Conservation (phyloP, 2,888 invertebrate genomes). For the Athripsodes cinereus region DNA sequence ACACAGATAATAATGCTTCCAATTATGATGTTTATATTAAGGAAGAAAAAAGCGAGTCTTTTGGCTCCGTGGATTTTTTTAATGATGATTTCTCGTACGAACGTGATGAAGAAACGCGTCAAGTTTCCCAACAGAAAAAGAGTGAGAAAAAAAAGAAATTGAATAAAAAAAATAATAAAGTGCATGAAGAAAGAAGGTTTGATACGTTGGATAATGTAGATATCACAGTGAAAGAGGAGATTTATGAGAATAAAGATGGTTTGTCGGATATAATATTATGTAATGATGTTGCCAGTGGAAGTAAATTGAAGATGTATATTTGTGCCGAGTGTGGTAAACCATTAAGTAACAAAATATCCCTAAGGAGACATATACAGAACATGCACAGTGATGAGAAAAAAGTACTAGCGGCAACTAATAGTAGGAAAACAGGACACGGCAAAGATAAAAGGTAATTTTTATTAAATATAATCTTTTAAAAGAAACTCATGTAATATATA, state of each 20-base stretch:
- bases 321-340: neutral
- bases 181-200: neutral
- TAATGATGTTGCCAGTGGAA: slow-evolving; percentile 19
- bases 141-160: neutral
- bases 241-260: neutral
- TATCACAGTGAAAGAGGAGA: neutral
- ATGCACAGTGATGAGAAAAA: neutral
- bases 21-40: neutral
- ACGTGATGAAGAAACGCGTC: neutral
- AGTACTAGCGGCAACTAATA: neutral
- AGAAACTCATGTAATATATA: too few species aligned
- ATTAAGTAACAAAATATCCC: neutral
- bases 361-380: neutral
- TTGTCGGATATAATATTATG: too few species aligned
- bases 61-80: neutral
- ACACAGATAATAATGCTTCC: neutral
- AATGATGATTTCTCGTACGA: neutral
- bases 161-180: neutral
- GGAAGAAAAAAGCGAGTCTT: neutral
- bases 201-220: neutral
- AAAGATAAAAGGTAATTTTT: neutral
- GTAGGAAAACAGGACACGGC: neutral
- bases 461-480: too few species aligned
- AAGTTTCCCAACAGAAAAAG: neutral
- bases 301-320: neutral